Percentiles rank a stretch among this genome's conserved stretches.
Evolutionary conservation across 2,888 invertebrate species (phyloP).

Genomic region (Lepas anatifera): DNA sequence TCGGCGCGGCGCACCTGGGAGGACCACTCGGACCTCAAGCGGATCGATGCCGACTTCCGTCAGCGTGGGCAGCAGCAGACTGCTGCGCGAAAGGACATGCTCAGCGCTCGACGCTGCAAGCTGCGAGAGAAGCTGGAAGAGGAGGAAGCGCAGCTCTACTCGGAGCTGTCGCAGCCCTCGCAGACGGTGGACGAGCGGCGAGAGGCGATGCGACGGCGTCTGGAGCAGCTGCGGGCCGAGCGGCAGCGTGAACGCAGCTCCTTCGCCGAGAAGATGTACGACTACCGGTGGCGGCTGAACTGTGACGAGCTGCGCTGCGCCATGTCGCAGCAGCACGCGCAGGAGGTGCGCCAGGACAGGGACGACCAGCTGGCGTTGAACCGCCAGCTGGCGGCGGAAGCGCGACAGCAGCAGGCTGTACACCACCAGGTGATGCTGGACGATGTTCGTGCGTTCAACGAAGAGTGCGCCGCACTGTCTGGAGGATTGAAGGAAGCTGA

Average conservation of each 20-base stretch:
- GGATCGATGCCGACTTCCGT: neutral
- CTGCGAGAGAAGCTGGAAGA: neutral
- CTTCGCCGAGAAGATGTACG: neutral
- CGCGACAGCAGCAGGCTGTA: neutral
- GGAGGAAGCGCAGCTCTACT: neutral
- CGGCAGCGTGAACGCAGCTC: neutral
- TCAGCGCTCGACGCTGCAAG: neutral
- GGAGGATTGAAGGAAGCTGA: neutral
- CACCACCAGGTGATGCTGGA: neutral
- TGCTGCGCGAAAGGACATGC: neutral
- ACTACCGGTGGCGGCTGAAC: neutral
- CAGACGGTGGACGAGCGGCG: neutral
- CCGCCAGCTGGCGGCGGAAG: neutral
- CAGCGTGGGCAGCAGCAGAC: neutral
- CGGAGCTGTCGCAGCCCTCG: neutral
- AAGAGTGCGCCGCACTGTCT: neutral
- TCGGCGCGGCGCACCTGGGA: neutral
- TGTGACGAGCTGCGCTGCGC: constrained; percentile 3
- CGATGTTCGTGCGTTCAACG: neutral
- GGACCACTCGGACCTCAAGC: constrained; percentile 4
- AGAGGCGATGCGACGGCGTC: neutral
- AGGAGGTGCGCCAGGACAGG: neutral
- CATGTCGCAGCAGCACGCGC: neutral
- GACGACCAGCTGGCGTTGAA: neutral
- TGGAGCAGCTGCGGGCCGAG: neutral